phyloP scores from a whole-genome alignment of 2,113 vertebrate species.

The Albula goreensis region DNA sequence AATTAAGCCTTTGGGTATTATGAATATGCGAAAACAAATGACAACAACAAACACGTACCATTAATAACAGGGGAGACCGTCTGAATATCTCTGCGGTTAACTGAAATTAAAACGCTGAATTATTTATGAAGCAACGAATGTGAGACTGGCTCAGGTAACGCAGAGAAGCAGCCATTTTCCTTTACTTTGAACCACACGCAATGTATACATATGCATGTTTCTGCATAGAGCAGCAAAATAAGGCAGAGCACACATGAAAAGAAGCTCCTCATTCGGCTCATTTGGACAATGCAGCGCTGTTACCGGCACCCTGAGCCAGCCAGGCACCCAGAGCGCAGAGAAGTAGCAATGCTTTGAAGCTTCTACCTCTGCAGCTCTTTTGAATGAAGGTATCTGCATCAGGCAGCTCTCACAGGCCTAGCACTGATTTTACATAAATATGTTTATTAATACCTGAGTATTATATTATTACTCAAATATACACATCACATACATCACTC shows the following conservation, averaged over 20 bases:
- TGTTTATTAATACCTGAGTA: background rate
- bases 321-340: background rate
- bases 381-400: background rate
- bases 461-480: constrained; percentile 1
- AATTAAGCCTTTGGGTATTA: background rate
- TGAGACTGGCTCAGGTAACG: constrained; percentile 30
- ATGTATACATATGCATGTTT: background rate
- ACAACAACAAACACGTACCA: background rate
- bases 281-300: background rate
- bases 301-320: background rate
- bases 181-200: background rate
- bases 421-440: background rate
- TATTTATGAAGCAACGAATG: constrained; percentile 57
- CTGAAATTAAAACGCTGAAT: constrained; percentile 60
- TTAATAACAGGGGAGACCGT: constrained; percentile 15
- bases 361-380: background rate
- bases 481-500: background rate
- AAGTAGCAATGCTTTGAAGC: background rate
- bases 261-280: background rate
- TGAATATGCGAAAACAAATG: background rate
- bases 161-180: constrained; percentile 18
- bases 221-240: background rate
- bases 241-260: background rate
- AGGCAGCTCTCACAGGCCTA: background rate
- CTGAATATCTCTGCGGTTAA: constrained; percentile 43